Conservation (phyloP, 2,113 vertebrate species). For the Perca schrenkii region DNA sequence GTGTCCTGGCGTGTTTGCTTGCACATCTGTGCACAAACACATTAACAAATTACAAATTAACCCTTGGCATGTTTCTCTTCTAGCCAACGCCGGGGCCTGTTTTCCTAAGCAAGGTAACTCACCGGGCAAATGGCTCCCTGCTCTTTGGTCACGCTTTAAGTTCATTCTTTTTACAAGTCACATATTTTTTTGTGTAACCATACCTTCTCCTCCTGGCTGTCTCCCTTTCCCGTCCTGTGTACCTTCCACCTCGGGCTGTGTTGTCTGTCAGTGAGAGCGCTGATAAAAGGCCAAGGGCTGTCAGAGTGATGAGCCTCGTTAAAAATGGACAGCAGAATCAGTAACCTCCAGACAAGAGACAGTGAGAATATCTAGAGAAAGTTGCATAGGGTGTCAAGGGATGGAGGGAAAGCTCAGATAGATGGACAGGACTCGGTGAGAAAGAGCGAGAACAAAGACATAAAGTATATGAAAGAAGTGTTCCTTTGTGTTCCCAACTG, state of each 20-base stretch:
- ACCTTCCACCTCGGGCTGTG: constrained; percentile 52
- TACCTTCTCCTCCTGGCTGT: constrained; percentile 35
- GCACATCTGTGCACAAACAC: constrained; percentile 74
- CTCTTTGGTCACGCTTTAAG: constrained; percentile 39
- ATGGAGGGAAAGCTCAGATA: constrained; percentile 6
- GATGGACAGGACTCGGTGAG: constrained; percentile 32
- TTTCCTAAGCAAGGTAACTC: constrained; percentile 86
- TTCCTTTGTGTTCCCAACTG: constrained; percentile 35
- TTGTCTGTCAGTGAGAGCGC: constrained; percentile 59
- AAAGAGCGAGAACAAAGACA: constrained; percentile 11
- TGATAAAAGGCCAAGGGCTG: constrained; percentile 61
- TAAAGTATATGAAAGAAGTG: constrained; percentile 17
- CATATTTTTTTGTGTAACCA: constrained; percentile 45
- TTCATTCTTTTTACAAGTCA: constrained; percentile 54
- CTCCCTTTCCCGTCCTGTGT: constrained; percentile 42
- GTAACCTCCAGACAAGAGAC: constrained; percentile 50
- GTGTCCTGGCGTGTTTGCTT: constrained; percentile 66
- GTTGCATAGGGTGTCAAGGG: constrained; percentile 31
- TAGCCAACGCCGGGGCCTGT: constrained; percentile 84
- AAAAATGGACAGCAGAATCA: constrained; percentile 52
- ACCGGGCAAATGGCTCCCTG: constrained; percentile 61
- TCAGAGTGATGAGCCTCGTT: constrained; percentile 53
- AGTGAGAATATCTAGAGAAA: constrained; percentile 50
- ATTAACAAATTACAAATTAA: constrained; percentile 74
- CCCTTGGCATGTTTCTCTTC: constrained; percentile 83